Evolutionary conservation across 2,113 vertebrate genomes (phyloP).

Genomic region (Pseudopipra pipra): DNA sequence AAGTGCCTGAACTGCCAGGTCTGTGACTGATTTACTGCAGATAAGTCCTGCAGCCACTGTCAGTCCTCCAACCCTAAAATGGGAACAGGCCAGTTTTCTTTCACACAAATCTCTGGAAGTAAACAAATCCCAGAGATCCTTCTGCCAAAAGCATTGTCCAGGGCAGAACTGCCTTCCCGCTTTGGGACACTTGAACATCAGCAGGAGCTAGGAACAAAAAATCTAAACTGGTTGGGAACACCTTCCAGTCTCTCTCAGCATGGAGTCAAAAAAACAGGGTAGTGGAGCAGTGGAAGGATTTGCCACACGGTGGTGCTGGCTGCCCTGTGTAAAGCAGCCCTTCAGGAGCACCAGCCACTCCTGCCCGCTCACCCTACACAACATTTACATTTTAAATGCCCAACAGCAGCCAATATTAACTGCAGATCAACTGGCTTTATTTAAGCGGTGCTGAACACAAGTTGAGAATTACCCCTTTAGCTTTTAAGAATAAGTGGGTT

Average conservation of each 20-base stretch:
- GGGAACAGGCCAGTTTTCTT: not conserved
- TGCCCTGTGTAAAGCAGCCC: not conserved
- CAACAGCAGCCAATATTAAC: not conserved
- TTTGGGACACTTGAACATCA: not conserved
- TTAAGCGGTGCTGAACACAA: not conserved
- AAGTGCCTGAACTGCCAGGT: not conserved
- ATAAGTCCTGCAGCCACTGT: not conserved
- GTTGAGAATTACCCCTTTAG: not conserved
- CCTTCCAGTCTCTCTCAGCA: not conserved
- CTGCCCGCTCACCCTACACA: fast-evolving
- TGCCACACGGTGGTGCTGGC: slow-evolving; percentile 43
- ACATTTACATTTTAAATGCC: not conserved
- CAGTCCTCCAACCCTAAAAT: not conserved
- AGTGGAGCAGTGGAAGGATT: not conserved
- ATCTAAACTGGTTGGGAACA: fast-evolving
- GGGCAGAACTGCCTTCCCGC: not conserved
- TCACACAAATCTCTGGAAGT: not conserved
- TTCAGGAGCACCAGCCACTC: fast-evolving
- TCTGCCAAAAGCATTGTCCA: not conserved
- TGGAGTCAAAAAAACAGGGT: fast-evolving
- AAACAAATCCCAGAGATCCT: not conserved
- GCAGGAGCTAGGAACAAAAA: not conserved
- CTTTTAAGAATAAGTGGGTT: not conserved
- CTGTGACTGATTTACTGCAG: not conserved
- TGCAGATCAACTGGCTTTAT: not conserved